Evolutionary conservation across 30 jellyfish, hydroid and myxozoan species (phyloP), one percentile per base, ranked within the genome.

Genomic region (Aurelia aurita complex sp. Pacific): DNA sequence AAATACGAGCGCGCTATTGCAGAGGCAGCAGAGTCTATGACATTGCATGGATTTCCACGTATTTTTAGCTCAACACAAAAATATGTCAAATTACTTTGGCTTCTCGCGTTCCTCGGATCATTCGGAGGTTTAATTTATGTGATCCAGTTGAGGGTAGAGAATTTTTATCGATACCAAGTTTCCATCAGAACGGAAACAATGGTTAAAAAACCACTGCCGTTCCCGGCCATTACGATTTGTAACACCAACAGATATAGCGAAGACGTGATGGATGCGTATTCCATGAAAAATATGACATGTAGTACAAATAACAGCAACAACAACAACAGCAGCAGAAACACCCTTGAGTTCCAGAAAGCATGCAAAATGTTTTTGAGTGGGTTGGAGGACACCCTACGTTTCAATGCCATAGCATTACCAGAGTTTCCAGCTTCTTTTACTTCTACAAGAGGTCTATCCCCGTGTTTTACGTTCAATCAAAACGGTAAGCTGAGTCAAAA

Each of bases 351-450:
- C 81, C 67, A 65, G 38, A 79, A 61, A 64, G 89, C 89, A 64
- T 79, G 89, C 60, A 64, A 50, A 67, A 65, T 43, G 89, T 79
- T 79, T 29, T 54, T 79, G 32, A 79, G 89, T 23, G 89, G 89
- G 16, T 65, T 32, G 80, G 65, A 79, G 19, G 89, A 79, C 55
- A 79, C 89, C 19, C 16, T 64, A 29, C 43, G 81, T 17, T 79
- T 79, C 50, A 79, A 79, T 3, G 89, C 34, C 19, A 15, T 7
- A 17, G 80, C 66, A 11, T 5, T 79, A 19, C 63, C 80, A 5
- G 80, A 64, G 3, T 79, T 79, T 59, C 89, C 89, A 32, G 23
- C 42, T 36, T 15, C 40, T 10, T 79, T 79, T 29, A n/a, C 57
- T 1, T 79, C 80, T 1, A n/a, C 72, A 15, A 54, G 53, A 0